phyloP scores from a whole-genome alignment of 1,140 invertebrate species.

The Pygmarrhopalites habei region DNA sequence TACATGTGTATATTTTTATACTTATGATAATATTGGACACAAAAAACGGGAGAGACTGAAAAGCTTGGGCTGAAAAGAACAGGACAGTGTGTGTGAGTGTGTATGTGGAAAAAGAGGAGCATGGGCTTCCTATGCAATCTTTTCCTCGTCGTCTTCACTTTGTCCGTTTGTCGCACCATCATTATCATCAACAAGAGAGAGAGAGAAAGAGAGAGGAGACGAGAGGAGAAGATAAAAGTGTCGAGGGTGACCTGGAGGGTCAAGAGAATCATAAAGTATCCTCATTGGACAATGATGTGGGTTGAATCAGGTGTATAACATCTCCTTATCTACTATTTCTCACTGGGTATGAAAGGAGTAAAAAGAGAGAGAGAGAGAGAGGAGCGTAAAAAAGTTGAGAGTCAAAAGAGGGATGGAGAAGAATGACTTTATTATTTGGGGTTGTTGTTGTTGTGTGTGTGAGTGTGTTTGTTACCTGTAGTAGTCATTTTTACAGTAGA shows the following conservation, averaged over 20 bases:
- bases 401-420: neutral
- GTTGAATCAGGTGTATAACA: conserved; percentile 5
- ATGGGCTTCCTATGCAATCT: neutral
- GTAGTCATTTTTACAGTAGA: conserved; percentile 40
- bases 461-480: conserved; percentile 31
- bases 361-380: neutral
- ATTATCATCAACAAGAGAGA: neutral
- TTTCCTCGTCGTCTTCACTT: neutral
- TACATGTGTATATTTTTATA: too few relatives aligned
- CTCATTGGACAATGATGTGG: neutral
- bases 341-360: too few relatives aligned
- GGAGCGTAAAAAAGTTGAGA: too few relatives aligned
- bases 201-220: neutral
- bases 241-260: neutral
- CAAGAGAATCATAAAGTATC: conserved; percentile 11
- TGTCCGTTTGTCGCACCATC: neutral
- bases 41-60: neutral
- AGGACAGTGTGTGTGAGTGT: neutral
- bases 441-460: neutral
- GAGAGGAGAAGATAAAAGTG: neutral
- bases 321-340: neutral
- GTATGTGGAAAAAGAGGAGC: too few relatives aligned
- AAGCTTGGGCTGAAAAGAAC: neutral
- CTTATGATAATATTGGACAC: too few relatives aligned
- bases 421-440: neutral